Base-by-base conservation (phyloP, 2,888 invertebrate species). In the Drosophila prostipennis region DNA sequence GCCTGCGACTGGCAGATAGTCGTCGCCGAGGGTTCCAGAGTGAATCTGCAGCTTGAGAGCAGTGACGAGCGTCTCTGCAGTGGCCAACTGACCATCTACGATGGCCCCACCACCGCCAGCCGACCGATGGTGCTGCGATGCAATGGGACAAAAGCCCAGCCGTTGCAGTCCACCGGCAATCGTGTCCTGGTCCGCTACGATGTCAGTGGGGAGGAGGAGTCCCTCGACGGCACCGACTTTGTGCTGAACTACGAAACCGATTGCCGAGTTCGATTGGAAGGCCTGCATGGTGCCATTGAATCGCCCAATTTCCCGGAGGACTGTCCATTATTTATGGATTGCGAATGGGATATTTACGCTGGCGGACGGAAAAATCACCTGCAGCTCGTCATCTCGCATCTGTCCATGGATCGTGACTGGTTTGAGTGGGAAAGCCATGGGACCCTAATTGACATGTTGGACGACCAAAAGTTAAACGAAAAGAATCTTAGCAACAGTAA, bases 1-100 rank as follows among this genome's bases (percentile, higher is more conserved):
- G 95, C 96, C 89, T 98, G 98, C 90, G 94, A 94, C 77, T 98
- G 97, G 95, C 95, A 93, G 84, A 96, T 98, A 72, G 93, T 93
- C 2, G 95, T 96, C 0, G 94, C 95, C 43, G 92, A 93, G 46
- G 98, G 97, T 3, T 97, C 96, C 26, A 89, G 92, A 29, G 93
- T 97, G 32, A 93, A 93, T 61, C 87, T 96, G 2, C 89, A 96
- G 87, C 95, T 97, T 54, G 45, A 89, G 96, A 60, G 95, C 95
- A 89, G 84, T 0, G 93, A 93, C 23, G 64, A 67, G 8, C 19
- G 74, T 0, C 81, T 90, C 10, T 98, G 98, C 92, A 72, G 57
- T 7, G 74, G 78, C 0, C 26, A 91, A 92, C 42, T 95, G 95
- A 88, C 39, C 8, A 72, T 91, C 16, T 91, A 83, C 40, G 91